Conservation (phyloP, 2,113 vertebrate species). For the Odocoileus hemionus region DNA sequence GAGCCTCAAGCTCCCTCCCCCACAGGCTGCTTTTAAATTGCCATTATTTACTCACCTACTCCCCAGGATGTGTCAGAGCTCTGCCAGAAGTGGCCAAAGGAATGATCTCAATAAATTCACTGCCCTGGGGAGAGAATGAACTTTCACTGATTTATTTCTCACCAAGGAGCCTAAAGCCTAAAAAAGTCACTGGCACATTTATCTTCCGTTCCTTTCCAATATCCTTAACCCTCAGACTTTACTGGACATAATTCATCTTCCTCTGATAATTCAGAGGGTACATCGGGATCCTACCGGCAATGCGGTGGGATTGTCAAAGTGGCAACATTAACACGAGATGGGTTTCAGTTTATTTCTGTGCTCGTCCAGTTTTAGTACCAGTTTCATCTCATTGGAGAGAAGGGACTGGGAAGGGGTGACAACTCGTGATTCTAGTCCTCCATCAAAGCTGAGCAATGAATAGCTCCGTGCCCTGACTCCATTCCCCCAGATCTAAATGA, state of each 20-base stretch:
- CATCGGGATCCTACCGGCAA: neutral
- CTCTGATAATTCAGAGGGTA: neutral
- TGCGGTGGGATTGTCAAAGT: neutral
- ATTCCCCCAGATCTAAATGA: too few species aligned
- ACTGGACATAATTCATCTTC: neutral
- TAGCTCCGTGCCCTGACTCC: neutral
- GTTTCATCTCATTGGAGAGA: neutral
- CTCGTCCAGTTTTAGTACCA: neutral
- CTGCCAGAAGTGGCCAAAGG: neutral
- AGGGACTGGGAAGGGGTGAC: too few species aligned
- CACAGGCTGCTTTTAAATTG: neutral
- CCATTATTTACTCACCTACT: neutral
- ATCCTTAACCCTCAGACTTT: neutral
- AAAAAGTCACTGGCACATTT: neutral
- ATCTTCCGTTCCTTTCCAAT: neutral
- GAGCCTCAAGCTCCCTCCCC: too few species aligned
- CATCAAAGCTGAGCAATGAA: accelerated
- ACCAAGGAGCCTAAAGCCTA: neutral
- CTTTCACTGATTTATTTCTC: neutral
- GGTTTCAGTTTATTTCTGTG: neutral
- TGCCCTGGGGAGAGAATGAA: neutral
- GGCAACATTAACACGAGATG: neutral
- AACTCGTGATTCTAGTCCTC: neutral
- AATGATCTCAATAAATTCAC: neutral
- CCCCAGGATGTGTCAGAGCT: neutral